Evolutionary conservation across 2,113 vertebrate genomes (phyloP).

Genomic region (Cnemophilus loriae): DNA sequence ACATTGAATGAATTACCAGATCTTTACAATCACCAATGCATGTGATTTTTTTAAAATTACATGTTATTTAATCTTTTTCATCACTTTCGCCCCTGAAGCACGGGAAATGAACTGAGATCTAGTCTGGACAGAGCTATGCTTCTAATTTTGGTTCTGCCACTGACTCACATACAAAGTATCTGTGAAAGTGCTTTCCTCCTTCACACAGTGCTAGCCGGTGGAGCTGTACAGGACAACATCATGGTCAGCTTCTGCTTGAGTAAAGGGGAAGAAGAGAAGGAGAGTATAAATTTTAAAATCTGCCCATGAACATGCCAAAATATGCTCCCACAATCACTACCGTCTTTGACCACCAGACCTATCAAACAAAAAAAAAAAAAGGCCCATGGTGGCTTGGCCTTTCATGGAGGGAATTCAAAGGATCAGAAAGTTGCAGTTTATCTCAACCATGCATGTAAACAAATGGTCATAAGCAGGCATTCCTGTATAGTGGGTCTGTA

Average conservation of each 20-base stretch:
- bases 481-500: background rate
- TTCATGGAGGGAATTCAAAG: background rate
- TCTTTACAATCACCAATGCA: background rate
- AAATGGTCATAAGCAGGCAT: background rate
- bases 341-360: background rate
- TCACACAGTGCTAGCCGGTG: background rate
- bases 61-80: background rate
- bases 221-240: background rate
- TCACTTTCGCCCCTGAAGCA: background rate
- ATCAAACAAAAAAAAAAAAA: background rate
- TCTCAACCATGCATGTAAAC: background rate
- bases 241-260: background rate
- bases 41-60: background rate
- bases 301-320: background rate
- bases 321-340: background rate
- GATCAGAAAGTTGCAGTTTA: background rate
- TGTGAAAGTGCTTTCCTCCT: background rate
- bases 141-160: background rate
- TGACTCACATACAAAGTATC: background rate
- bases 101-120: background rate
- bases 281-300: background rate
- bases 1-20: background rate
- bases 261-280: background rate
- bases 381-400: background rate
- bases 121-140: background rate